phyloP scores from a whole-genome alignment of 1,140 invertebrate species.

The Pemphigus obesinymphae region DNA sequence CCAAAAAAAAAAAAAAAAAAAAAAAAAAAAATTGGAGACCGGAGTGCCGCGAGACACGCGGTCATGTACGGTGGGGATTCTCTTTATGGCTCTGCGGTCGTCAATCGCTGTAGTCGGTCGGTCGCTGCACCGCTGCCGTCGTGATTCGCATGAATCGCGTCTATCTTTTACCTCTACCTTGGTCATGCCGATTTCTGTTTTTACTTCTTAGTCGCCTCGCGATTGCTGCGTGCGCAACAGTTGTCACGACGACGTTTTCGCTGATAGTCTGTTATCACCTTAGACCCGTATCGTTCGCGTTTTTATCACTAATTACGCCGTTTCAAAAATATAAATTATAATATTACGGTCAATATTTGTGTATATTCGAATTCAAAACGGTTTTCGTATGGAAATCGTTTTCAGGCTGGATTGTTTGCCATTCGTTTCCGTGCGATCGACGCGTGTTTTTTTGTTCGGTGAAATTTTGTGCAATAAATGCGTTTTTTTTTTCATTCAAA shows the following conservation, averaged over 20 bases:
- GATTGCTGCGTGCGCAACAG: slow-evolving; percentile 36
- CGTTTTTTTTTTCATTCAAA: slow-evolving; percentile 12
- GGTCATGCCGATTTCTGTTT: neutral
- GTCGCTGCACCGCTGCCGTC: neutral
- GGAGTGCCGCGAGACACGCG: neutral
- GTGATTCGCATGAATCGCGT: neutral
- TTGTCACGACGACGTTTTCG: slow-evolving; percentile 18
- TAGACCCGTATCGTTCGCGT: neutral
- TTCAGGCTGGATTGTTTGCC: neutral
- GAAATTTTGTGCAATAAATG: slow-evolving; percentile 41
- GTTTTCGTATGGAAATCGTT: neutral
- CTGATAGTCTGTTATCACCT: slow-evolving; percentile 14
- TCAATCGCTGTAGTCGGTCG: neutral
- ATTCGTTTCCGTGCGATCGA: neutral
- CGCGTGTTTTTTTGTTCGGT: neutral
- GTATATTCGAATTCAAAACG: neutral
- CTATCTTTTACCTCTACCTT: slow-evolving; percentile 17
- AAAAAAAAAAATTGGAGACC: too few species aligned
- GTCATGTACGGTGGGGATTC: neutral
- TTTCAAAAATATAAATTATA: neutral
- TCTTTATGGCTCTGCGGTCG: neutral
- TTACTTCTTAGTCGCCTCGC: neutral
- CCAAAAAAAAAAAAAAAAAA: too few species aligned
- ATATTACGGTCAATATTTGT: neutral
- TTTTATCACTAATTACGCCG: neutral